Conservation (phyloP, 2,113 vertebrate species). For the Heliornis fulica region DNA sequence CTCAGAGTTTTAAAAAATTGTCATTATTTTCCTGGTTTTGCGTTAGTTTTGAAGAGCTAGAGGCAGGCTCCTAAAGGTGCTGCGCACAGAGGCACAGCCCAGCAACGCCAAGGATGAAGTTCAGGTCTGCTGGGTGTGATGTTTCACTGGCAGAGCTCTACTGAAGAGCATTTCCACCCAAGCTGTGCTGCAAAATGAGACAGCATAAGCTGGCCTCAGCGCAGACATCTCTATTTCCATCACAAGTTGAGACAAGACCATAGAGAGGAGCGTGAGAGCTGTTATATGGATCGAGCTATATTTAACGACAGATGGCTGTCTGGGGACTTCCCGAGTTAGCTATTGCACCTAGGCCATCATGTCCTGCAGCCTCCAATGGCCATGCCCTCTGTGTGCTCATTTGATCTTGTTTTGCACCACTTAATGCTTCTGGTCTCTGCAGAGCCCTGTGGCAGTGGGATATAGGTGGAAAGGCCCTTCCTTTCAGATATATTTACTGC, state of each 20-base stretch:
- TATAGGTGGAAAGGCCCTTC: neutral
- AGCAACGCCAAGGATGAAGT: neutral
- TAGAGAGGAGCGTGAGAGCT: neutral
- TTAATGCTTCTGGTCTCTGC: neutral
- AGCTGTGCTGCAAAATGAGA: neutral
- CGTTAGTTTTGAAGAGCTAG: neutral
- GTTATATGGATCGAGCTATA: neutral
- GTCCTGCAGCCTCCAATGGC: neutral
- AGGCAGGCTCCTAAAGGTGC: neutral
- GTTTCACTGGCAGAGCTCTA: neutral
- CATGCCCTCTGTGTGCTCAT: neutral
- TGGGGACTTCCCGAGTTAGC: fast-evolving
- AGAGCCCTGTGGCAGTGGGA: neutral
- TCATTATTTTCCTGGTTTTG: neutral
- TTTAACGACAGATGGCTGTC: neutral
- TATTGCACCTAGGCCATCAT: neutral
- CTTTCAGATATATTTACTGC: neutral
- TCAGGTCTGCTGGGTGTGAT: neutral
- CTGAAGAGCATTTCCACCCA: neutral
- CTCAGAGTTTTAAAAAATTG: neutral
- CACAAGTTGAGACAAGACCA: neutral
- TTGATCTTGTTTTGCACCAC: neutral
- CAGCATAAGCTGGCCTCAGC: neutral
- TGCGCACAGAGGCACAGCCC: neutral
- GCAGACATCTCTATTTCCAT: neutral